Conservation (phyloP, 2,113 vertebrate species). For the Odontesthes bonariensis region DNA sequence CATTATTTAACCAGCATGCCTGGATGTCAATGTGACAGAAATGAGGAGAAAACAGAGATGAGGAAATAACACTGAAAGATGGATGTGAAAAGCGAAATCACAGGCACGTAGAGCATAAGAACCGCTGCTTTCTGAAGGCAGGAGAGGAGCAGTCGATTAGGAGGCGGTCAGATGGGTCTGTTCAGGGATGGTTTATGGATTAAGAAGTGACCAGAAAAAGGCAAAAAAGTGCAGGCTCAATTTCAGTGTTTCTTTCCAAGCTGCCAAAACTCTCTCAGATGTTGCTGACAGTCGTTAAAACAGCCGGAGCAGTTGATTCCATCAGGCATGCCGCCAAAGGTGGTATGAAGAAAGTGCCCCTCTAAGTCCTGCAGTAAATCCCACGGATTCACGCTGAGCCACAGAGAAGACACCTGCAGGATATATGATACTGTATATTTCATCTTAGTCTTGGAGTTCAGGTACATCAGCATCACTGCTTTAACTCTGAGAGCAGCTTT, state of each 20-base stretch:
- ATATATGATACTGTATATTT: slow-evolving; percentile 73
- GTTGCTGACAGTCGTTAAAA: slow-evolving; percentile 63
- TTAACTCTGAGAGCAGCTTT: slow-evolving; percentile 21
- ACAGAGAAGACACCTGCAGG: slow-evolving; percentile 73
- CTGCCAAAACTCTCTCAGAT: slow-evolving; percentile 71
- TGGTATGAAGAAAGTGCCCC: slow-evolving; percentile 64
- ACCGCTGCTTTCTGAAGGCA: slow-evolving; percentile 27
- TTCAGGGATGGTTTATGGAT: slow-evolving; percentile 75
- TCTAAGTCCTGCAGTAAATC: slow-evolving; percentile 73
- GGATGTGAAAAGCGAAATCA: slow-evolving; percentile 57
- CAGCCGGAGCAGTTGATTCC: slow-evolving; percentile 67
- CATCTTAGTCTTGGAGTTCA: slow-evolving; percentile 54
- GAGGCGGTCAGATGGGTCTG: slow-evolving; percentile 60
- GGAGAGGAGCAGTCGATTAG: slow-evolving; percentile 46
- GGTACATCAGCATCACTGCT: slow-evolving; percentile 49
- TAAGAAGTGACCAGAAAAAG: slow-evolving; percentile 65
- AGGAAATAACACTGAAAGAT: slow-evolving; percentile 20
- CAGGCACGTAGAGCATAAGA: slow-evolving; percentile 37
- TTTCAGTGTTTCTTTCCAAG: slow-evolving; percentile 76
- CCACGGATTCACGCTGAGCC: slow-evolving; percentile 57
- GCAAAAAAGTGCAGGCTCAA: slow-evolving; percentile 60
- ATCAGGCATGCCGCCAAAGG: slow-evolving; percentile 67
- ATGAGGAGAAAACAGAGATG: slow-evolving; percentile 1
- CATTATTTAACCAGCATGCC: slow-evolving; percentile 9
- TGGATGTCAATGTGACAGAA: slow-evolving; percentile 16